A percentile compares a stretch with the other conserved stretches of the same genome.
Conservation (phyloP, 2,113 vertebrate species). For the Aspiorhynchus laticeps region DNA sequence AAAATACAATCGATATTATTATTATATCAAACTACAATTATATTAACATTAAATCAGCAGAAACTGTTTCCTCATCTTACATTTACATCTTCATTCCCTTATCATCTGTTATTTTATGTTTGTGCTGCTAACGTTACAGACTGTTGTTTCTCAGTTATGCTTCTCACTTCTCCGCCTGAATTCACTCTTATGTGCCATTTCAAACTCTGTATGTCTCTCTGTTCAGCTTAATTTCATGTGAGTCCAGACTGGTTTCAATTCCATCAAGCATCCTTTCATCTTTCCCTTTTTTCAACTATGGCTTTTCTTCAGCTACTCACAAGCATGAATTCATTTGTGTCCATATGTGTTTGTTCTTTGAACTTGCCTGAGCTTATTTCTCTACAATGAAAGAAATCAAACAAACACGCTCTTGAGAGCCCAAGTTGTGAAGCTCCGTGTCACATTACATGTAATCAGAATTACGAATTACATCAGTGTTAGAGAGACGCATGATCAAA, state of each 20-base stretch:
- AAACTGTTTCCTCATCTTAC: not conserved
- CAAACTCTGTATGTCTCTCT: slow-evolving; percentile 39
- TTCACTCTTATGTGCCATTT: slow-evolving; percentile 37
- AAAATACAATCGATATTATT: not conserved
- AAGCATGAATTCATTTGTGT: slow-evolving; percentile 62
- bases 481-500: slow-evolving; percentile 48
- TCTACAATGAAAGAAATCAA: slow-evolving; percentile 44
- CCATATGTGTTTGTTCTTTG: slow-evolving; percentile 62
- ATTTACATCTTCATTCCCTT: not conserved
- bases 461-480: slow-evolving; percentile 42
- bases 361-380: slow-evolving; percentile 56
- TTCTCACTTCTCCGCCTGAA: slow-evolving; percentile 33
- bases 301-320: slow-evolving; percentile 55
- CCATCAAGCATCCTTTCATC: slow-evolving; percentile 57
- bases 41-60: not conserved
- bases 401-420: slow-evolving; percentile 53
- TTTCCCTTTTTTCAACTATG: slow-evolving; percentile 40
- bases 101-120: not conserved
- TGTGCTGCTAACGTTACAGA: not conserved
- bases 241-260: slow-evolving; percentile 62
- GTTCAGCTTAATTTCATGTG: slow-evolving; percentile 58
- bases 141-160: slow-evolving; percentile 3
- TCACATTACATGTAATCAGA: slow-evolving; percentile 44
- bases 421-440: slow-evolving; percentile 27
- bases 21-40: not conserved